Evolutionary conservation across 2,797 vertebrate species (phyloP).

Genomic region (Siniperca scherzeri): DNA sequence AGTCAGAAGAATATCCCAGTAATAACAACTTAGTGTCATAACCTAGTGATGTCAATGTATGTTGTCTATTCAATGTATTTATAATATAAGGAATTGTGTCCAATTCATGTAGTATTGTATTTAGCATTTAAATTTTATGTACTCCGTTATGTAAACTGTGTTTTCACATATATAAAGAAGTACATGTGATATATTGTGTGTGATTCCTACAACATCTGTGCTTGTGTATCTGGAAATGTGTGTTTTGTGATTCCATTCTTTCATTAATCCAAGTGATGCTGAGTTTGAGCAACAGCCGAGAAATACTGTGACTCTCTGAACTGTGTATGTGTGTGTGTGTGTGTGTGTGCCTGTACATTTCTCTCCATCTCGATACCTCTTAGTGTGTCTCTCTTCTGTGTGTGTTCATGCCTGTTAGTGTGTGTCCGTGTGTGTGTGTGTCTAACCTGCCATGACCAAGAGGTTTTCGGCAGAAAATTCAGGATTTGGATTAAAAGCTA

Average conservation of each 20-base stretch:
- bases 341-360: slow-evolving; percentile 25
- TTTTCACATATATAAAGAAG: slow-evolving; percentile 46
- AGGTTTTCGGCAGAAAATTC: slow-evolving; percentile 78
- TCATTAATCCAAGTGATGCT: slow-evolving; percentile 77
- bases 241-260: slow-evolving; percentile 67
- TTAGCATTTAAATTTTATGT: neutral
- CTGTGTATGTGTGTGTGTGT: slow-evolving; percentile 40
- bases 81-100: neutral
- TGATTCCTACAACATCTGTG: slow-evolving; percentile 36
- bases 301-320: slow-evolving; percentile 61
- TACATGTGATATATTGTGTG: slow-evolving; percentile 50
- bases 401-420: slow-evolving; percentile 26
- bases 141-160: neutral
- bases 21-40: neutral
- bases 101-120: neutral
- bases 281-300: slow-evolving; percentile 70
- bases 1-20: slow-evolving; percentile 4
- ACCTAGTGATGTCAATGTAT: neutral
- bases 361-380: slow-evolving; percentile 33
- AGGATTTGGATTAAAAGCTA: slow-evolving; percentile 83
- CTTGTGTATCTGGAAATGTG: slow-evolving; percentile 52
- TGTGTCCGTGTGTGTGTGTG: slow-evolving; percentile 2
- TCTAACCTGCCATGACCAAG: slow-evolving; percentile 71
- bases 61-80: neutral
- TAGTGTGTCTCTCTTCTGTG: slow-evolving; percentile 26